phyloP scores from a whole-genome alignment of 2,797 vertebrate genomes.

The Pipistrellus pygmaeus region DNA sequence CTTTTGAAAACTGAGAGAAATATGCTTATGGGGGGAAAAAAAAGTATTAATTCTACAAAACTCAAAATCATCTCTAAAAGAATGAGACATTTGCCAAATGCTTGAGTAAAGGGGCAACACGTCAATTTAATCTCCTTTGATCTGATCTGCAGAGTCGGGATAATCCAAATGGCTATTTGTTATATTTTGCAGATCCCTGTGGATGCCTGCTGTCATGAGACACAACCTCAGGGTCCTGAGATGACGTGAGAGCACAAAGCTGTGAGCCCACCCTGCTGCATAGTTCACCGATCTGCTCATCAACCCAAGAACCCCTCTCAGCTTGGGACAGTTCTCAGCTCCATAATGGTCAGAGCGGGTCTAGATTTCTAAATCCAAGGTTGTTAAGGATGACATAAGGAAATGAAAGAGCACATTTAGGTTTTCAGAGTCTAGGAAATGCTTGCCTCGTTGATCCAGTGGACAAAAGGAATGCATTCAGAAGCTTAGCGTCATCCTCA shows the following conservation, averaged over 20 bases:
- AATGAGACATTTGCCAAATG: conserved; percentile 62
- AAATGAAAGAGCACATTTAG: neutral
- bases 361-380: neutral
- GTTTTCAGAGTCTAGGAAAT: neutral
- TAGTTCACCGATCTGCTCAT: neutral
- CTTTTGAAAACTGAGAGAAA: conserved; percentile 77
- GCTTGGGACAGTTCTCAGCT: neutral
- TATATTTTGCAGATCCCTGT: neutral
- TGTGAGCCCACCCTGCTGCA: neutral
- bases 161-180: neutral
- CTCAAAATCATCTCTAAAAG: conserved; percentile 69
- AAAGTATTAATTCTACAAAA: conserved; percentile 66
- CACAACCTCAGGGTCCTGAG: neutral
- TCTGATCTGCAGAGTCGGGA: neutral
- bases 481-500: neutral
- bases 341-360: accelerated
- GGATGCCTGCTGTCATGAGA: neutral
- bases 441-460: neutral
- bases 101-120: neutral
- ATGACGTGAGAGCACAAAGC: accelerated
- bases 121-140: conserved; percentile 57
- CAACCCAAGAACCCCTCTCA: neutral
- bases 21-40: neutral
- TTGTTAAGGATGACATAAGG: neutral
- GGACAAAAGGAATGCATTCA: neutral